Evolutionary conservation across 2,797 vertebrate species (phyloP).

Genomic region (Catamblyrhynchus diadema): DNA sequence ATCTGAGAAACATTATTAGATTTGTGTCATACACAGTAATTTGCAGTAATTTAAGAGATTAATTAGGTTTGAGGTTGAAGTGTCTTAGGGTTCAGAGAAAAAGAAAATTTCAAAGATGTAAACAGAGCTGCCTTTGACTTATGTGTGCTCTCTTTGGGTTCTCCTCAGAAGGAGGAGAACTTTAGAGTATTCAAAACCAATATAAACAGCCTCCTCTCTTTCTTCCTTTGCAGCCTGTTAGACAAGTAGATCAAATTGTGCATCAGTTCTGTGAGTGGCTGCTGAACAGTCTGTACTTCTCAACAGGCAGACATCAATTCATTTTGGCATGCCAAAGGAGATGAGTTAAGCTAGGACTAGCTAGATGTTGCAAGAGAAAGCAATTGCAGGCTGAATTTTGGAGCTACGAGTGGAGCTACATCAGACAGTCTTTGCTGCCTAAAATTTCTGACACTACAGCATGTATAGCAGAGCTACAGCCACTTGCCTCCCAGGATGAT

Average conservation of each 20-base stretch:
- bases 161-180: not conserved
- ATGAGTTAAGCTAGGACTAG: not conserved
- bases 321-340: not conserved
- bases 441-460: not conserved
- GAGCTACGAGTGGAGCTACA: not conserved
- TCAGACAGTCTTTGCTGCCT: not conserved
- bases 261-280: not conserved
- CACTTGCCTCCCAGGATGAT: accelerated
- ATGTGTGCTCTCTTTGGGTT: not conserved
- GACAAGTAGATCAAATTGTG: not conserved
- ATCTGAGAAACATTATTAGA: not conserved
- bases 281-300: not conserved
- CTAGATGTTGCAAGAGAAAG: not conserved
- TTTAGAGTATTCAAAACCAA: not conserved
- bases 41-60: not conserved
- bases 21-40: not conserved
- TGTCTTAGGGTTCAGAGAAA: not conserved
- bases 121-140: not conserved
- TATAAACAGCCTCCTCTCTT: not conserved
- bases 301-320: not conserved
- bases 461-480: not conserved
- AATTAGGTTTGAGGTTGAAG: not conserved
- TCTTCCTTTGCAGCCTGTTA: not conserved
- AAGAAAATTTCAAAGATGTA: not conserved
- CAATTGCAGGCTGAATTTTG: not conserved